Evolutionary conservation across 2,888 invertebrate genomes (phyloP), one percentile per base, ranked within the genome.

Genomic region (Drosophila seclusa): DNA sequence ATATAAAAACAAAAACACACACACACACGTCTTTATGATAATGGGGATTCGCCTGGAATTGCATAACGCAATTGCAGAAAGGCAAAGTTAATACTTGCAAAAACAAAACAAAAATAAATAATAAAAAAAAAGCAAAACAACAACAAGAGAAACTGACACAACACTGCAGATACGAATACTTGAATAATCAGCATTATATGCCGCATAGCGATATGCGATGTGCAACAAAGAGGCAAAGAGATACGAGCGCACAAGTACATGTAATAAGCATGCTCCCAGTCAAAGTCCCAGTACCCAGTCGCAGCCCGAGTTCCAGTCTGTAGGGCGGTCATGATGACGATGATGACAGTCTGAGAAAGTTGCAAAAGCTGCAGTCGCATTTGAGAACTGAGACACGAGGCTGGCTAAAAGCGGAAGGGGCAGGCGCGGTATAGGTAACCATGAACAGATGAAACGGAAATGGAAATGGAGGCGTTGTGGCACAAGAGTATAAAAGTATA

Each of bases 141-240:
- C 34, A 34, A 27, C 10, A 62, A 40, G 11, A 62, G 67, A 80
- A 78, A 82, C 86, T 83, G 86, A 80, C 86, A 82, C 82, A 85
- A 80, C 88, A 82, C 59, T 68, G 80, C 72, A 61, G 45, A 45
- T 45, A 49, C 81, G 48, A 77, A 77, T 77, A 81, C 80, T 76
- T 84, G 89, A 87, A 89, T 87, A 84, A 87, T 84, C 89, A 84
- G 87, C 87, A 85, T 85, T 74, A 86, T 88, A 74, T 68, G 81
- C 80, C 55, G 84, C 76, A 80, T 69, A 80, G 62, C 69, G 70
- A 83, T 70, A 69, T 65, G 63, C 63, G 58, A 70, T 71, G 65
- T 61, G 68, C 63, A 72, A 71, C 72, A 76, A 58, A 66, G 57
- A 79, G 60, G 57, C 40, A 66, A 61, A 54, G 55, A 70, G 61